phyloP scores from a whole-genome alignment of 2,888 invertebrate species.

The Lasioglossum figueresi region DNA sequence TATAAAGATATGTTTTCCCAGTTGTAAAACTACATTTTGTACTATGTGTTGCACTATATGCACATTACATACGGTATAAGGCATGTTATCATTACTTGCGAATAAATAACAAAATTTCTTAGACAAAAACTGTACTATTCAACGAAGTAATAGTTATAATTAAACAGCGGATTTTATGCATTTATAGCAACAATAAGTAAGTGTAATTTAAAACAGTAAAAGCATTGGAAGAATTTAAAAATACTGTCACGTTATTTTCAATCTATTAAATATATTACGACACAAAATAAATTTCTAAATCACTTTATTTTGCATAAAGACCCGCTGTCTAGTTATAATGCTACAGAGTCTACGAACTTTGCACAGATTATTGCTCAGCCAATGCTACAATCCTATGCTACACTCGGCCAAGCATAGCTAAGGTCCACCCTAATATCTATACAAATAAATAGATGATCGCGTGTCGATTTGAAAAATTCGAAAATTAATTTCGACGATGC shows the following conservation, averaged over 20 bases:
- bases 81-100: not conserved
- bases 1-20: not conserved
- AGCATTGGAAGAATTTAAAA: no score
- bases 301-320: no score
- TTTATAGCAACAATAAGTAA: no score
- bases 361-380: not conserved
- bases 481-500: conserved; percentile 17
- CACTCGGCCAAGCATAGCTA: not conserved
- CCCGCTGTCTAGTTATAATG: not conserved
- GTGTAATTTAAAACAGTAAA: no score
- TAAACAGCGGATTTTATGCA: no score
- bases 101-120: not conserved
- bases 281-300: no score
- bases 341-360: not conserved
- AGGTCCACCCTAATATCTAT: conserved; percentile 12
- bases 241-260: no score
- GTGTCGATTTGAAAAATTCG: conserved; percentile 6
- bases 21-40: conserved; percentile 1
- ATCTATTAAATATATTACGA: no score
- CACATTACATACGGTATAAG: not conserved
- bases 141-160: not conserved
- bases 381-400: not conserved
- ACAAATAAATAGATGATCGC: conserved; percentile 60
- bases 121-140: not conserved
- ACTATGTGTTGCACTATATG: not conserved